Evolutionary conservation across 2,113 vertebrate species (phyloP).

Genomic region (Salvelinus sp.): DNA sequence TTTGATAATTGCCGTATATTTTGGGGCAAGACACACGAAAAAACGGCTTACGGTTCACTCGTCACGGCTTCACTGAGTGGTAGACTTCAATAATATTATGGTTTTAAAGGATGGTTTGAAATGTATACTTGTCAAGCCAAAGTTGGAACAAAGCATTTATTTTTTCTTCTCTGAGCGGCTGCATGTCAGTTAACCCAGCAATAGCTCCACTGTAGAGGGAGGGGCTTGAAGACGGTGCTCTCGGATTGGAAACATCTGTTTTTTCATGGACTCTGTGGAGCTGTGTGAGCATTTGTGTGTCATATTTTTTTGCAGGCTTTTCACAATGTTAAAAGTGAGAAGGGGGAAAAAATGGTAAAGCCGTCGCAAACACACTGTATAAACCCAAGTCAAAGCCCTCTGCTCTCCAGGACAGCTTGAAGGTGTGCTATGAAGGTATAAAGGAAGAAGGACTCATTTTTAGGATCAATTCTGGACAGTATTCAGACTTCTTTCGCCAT

Average conservation of each 20-base stretch:
- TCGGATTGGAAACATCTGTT: slow-evolving; percentile 67
- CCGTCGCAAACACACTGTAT: slow-evolving; percentile 51
- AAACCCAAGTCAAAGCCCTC: slow-evolving; percentile 53
- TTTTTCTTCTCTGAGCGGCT: slow-evolving; percentile 27
- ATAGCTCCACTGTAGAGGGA: slow-evolving; percentile 14
- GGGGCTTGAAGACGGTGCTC: slow-evolving; percentile 29
- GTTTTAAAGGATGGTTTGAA: slow-evolving; percentile 68
- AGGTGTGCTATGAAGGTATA: slow-evolving; percentile 37
- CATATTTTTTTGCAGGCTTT: slow-evolving; percentile 67
- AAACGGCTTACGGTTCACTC: slow-evolving; percentile 48
- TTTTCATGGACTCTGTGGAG: slow-evolving; percentile 52
- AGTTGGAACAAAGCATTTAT: slow-evolving; percentile 48
- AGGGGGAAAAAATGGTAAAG: slow-evolving; percentile 25
- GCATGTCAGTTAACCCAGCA: slow-evolving; percentile 27
- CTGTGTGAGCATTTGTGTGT: slow-evolving; percentile 60
- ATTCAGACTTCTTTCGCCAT: slow-evolving; percentile 61
- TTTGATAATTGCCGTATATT: slow-evolving; percentile 51
- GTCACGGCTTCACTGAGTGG: slow-evolving; percentile 52
- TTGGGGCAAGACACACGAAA: slow-evolving; percentile 40
- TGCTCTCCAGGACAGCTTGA: slow-evolving; percentile 49
- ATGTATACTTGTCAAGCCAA: slow-evolving; percentile 64
- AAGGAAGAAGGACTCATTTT: slow-evolving; percentile 52
- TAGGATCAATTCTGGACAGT: slow-evolving; percentile 56
- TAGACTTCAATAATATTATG: slow-evolving; percentile 59
- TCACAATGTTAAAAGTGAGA: slow-evolving; percentile 55